Percentiles rank a stretch among this genome's conserved stretches.
Conservation (phyloP, 2,113 vertebrate genomes). For the Tragelaphus imberbis region DNA sequence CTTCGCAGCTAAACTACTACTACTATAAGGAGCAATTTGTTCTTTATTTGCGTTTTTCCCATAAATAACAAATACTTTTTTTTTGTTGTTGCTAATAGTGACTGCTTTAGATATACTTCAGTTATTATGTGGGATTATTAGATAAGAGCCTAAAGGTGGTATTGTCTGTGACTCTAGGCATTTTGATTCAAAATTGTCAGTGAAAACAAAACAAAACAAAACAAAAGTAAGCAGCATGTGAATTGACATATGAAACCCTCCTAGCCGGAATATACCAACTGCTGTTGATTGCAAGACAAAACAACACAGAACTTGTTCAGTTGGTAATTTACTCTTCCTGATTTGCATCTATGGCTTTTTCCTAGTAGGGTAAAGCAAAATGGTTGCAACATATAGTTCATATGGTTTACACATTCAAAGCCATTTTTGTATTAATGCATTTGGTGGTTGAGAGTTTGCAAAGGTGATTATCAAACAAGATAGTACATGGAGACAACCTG, state of each 20-base stretch:
- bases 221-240: background rate
- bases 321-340: background rate
- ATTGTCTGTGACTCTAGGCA: background rate
- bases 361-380: background rate
- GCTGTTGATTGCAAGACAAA: background rate
- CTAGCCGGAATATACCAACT: background rate
- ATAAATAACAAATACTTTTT: background rate
- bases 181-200: background rate
- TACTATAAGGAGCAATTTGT: background rate
- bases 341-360: background rate
- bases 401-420: background rate
- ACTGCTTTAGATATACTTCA: background rate
- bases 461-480: background rate
- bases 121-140: background rate
- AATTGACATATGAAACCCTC: background rate
- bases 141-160: background rate
- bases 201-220: background rate
- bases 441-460: background rate
- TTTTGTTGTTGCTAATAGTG: background rate
- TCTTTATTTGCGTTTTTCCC: background rate
- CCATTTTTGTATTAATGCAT: background rate
- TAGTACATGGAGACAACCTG: no score
- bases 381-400: background rate
- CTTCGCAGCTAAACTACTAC: background rate
- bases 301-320: background rate